Percentiles rank a stretch among this genome's conserved stretches.
Evolutionary conservation across 2,797 vertebrate species (phyloP).

Genomic region (Microcaecilia unicolor): DNA sequence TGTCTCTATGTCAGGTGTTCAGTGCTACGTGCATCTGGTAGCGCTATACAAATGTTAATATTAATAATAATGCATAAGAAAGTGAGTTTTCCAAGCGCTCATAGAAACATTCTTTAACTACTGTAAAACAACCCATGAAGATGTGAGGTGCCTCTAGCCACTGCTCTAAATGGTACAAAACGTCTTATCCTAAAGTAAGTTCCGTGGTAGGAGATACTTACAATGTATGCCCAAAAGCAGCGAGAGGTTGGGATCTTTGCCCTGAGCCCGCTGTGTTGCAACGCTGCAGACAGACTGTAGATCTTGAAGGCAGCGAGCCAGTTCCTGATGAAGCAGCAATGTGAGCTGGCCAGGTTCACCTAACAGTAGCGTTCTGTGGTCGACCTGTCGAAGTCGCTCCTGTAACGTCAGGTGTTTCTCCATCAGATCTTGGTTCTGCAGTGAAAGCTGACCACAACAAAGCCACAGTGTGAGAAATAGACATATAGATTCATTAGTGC

Average conservation of each 20-base stretch:
- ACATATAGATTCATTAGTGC: not conserved
- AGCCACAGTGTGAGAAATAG: not conserved
- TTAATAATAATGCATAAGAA: too few relatives aligned
- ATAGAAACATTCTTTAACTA: too few relatives aligned
- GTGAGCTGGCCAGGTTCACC: conserved; percentile 52
- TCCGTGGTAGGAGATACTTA: conserved; percentile 61
- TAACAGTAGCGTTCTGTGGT: conserved; percentile 42
- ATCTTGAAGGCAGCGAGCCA: conserved; percentile 79
- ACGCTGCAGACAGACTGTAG: conserved; percentile 85
- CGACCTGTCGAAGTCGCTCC: conserved; percentile 66
- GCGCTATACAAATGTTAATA: too few relatives aligned
- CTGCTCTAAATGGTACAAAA: too few relatives aligned
- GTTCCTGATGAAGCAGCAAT: conserved; percentile 64
- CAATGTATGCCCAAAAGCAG: conserved; percentile 85
- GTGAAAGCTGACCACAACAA: conserved; percentile 69
- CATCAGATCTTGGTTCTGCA: conserved; percentile 91
- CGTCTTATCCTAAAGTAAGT: too few relatives aligned
- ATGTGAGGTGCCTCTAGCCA: too few relatives aligned
- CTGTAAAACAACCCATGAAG: too few relatives aligned
- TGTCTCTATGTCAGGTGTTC: too few relatives aligned
- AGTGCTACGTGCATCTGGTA: too few relatives aligned
- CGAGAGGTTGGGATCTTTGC: conserved; percentile 89
- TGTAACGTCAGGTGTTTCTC: conserved; percentile 88
- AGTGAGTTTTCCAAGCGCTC: too few relatives aligned
- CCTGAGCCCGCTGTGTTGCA: conserved; percentile 85